These are phyloP conservation scores for Xiphias gladius DNA, from an alignment of 2,113 vertebrate species.

Conservation along the genomic window DNA sequence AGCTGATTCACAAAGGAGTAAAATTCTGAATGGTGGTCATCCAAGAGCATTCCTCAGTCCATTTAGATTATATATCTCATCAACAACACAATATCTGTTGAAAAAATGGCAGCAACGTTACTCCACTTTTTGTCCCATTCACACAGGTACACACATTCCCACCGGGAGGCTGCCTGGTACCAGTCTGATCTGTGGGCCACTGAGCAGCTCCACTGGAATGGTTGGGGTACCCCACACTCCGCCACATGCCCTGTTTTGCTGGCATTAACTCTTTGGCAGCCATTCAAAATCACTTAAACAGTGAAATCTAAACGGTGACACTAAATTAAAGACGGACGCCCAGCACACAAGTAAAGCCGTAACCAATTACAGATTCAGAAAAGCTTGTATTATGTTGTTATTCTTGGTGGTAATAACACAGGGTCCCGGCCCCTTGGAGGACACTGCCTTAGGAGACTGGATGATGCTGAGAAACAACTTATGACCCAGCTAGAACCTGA, in stretches of 20 bases:
- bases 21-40: neutral
- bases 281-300: neutral
- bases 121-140: neutral
- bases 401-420: conserved; percentile 17
- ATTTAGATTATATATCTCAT: conserved; percentile 1
- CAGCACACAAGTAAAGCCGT: neutral
- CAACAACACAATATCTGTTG: neutral
- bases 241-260: neutral
- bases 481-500: conserved; percentile 16
- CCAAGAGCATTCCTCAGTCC: neutral
- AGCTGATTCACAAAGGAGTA: conserved; percentile 5
- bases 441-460: neutral
- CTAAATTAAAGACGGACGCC: conserved; percentile 1
- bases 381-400: conserved; percentile 14
- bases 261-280: neutral
- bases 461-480: conserved; percentile 16
- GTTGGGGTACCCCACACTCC: neutral
- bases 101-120: neutral
- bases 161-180: neutral
- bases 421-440: conserved; percentile 4
- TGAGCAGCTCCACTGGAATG: neutral
- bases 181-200: neutral
- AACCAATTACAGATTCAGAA: conserved; percentile 13
- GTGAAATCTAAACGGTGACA: conserved; percentile 5
- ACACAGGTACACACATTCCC: conserved; percentile 2